Conservation (phyloP, 1,140 invertebrate genomes). For the Pseudachorutes palmiensis region DNA sequence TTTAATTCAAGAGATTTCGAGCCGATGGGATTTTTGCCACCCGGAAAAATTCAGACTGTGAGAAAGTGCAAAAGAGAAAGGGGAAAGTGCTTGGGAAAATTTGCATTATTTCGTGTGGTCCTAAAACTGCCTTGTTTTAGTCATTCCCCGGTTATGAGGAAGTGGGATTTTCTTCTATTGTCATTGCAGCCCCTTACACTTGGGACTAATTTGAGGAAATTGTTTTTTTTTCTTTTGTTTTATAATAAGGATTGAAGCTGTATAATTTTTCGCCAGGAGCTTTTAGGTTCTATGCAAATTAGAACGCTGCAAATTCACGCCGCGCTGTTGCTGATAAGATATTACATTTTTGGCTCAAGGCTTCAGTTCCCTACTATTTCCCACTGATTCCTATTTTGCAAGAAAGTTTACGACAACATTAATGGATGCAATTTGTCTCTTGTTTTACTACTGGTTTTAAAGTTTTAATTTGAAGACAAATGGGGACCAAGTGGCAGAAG, state of each 20-base stretch:
- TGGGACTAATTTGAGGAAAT: neutral
- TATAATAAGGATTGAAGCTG: no score
- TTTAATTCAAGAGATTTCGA: neutral
- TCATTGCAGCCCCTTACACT: no score
- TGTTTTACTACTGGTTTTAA: neutral
- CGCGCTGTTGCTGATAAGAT: neutral
- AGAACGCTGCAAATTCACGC: no score
- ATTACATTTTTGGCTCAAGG: neutral
- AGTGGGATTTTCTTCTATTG: no score
- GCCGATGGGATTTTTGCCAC: neutral
- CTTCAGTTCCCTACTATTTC: neutral
- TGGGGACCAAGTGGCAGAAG: neutral
- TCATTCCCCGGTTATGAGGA: no score
- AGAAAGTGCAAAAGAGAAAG: neutral
- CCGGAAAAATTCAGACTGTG: neutral
- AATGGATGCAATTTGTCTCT: neutral
- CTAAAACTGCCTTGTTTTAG: no score
- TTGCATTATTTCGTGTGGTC: no score
- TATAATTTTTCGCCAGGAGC: no score
- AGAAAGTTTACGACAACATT: neutral
- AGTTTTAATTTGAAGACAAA: conserved; percentile 1
- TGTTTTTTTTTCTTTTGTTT: no score
- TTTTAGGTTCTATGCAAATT: no score
- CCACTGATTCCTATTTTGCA: neutral
- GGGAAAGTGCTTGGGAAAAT: no score